Conservation (phyloP, 1,140 invertebrate species). For the Drosophila guanche region DNA sequence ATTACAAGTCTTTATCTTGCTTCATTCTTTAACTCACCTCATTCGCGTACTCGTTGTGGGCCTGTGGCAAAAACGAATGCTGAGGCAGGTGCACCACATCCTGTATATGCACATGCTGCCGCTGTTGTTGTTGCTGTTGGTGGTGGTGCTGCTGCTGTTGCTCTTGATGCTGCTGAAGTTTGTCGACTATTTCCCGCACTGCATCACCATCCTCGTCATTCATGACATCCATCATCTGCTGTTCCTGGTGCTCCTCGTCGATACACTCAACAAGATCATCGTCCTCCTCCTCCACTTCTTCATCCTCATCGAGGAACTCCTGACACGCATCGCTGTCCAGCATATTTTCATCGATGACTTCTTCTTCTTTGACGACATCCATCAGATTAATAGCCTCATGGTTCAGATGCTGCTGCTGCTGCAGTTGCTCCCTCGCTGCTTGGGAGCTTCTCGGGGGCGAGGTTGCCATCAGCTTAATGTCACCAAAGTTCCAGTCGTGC, state of each 20-base stretch:
- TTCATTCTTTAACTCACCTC: constrained; percentile 43
- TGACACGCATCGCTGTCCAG: constrained; percentile 67
- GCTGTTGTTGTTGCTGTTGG: constrained; percentile 49
- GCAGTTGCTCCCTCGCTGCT: constrained; percentile 33
- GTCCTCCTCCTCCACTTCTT: constrained; percentile 60
- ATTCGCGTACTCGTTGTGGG: constrained; percentile 58
- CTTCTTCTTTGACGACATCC: constrained; percentile 67
- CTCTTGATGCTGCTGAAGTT: constrained; percentile 73
- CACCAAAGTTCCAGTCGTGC: constrained; percentile 83
- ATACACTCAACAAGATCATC: constrained; percentile 68
- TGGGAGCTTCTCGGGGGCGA: constrained; percentile 18
- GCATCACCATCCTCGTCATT: constrained; percentile 60
- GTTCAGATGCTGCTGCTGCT: constrained; percentile 44
- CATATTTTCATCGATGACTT: constrained; percentile 63
- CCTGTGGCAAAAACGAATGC: constrained; percentile 67
- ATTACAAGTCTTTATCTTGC: background rate
- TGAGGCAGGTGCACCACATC: constrained; percentile 68
- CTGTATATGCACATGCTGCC: constrained; percentile 52
- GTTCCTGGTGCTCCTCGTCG: constrained; percentile 33
- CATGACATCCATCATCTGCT: constrained; percentile 51
- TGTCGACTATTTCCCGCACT: constrained; percentile 75
- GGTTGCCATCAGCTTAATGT: constrained; percentile 63
- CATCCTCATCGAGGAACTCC: constrained; percentile 61
- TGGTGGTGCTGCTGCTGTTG: constrained; percentile 57
- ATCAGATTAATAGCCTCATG: constrained; percentile 73